phyloP scores from a whole-genome alignment of 2,888 invertebrate genomes.

The Chrysotoxum bicinctum region DNA sequence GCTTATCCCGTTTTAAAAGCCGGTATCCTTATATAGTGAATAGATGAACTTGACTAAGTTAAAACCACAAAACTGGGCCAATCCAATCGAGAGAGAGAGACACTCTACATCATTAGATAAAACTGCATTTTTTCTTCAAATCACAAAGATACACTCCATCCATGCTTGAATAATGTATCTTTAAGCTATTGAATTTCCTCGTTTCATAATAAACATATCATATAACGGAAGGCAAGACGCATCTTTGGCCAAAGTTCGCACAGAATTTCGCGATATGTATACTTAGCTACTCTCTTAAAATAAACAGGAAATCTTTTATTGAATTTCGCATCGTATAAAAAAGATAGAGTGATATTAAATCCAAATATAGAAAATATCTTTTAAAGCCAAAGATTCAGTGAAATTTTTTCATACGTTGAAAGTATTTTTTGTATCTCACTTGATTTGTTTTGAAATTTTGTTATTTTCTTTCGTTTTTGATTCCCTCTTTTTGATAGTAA shows the following conservation, averaged over 20 bases:
- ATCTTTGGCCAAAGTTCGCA: constrained; percentile 31
- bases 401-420: constrained; percentile 59
- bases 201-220: constrained; percentile 50
- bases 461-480: background rate
- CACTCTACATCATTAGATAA: background rate
- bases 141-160: background rate
- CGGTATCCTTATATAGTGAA: constrained; percentile 62
- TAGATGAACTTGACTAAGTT: constrained; percentile 54
- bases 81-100: background rate
- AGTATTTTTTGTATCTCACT: constrained; percentile 4
- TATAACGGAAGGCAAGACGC: constrained; percentile 50
- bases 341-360: constrained; percentile 15
- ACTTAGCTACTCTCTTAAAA: background rate
- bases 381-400: constrained; percentile 30
- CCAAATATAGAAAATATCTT: constrained; percentile 1
- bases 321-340: constrained; percentile 38
- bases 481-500: background rate
- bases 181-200: constrained; percentile 39
- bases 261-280: background rate
- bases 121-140: constrained; percentile 19
- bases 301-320: constrained; percentile 59
- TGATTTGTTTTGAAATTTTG: background rate
- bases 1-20: constrained; percentile 61
- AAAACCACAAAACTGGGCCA: constrained; percentile 46
- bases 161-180: background rate